Evolutionary conservation across 2,113 vertebrate species (phyloP).

Genomic region (Spilogale gracilis): DNA sequence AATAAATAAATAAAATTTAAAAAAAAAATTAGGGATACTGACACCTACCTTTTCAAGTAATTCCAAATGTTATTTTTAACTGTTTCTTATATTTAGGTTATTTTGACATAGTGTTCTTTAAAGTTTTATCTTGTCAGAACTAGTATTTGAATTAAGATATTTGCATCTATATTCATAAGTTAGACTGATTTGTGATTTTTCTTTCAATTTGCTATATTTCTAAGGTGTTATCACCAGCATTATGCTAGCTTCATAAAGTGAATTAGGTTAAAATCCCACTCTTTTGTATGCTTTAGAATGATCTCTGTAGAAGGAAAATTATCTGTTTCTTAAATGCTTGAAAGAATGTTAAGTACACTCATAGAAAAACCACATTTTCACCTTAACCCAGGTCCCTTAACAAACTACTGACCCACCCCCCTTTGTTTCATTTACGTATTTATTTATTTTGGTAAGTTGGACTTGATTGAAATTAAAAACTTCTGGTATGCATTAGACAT

Average conservation of each 20-base stretch:
- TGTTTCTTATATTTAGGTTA: background rate
- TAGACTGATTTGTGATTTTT: background rate
- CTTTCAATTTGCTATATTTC: background rate
- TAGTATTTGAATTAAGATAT: background rate
- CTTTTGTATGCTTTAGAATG: background rate
- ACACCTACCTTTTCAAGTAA: background rate
- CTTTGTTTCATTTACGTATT: background rate
- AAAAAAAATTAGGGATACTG: background rate
- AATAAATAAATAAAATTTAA: too few species aligned
- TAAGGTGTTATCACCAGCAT: background rate
- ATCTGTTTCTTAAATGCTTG: background rate
- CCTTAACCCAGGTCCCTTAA: background rate
- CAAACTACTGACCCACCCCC: background rate
- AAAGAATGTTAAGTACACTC: background rate
- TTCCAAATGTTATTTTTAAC: background rate
- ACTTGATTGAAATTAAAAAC: too few species aligned
- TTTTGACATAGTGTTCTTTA: background rate
- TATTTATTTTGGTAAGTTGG: background rate
- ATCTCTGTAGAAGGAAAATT: background rate
- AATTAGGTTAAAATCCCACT: background rate
- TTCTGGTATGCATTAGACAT: too few species aligned
- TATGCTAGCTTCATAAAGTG: background rate
- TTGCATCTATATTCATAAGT: background rate
- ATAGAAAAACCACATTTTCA: background rate
- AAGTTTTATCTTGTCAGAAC: background rate